A percentile compares a stretch with the other conserved stretches of the same genome.
Evolutionary conservation across 2,797 vertebrate genomes (phyloP).

Genomic region (Botia almorhae): DNA sequence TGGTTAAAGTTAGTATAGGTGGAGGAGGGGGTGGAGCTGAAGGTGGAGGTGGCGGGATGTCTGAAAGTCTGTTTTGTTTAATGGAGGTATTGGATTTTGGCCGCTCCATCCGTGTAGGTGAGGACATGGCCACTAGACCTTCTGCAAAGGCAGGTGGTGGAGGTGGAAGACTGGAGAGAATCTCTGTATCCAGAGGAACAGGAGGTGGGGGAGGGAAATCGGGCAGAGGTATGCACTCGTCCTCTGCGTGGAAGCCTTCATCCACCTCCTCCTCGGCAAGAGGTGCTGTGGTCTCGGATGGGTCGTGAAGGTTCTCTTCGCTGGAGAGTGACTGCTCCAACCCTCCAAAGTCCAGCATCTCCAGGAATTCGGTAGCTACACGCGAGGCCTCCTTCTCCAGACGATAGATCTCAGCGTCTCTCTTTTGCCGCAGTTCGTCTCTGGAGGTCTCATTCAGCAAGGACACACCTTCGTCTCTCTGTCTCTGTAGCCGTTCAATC

Average conservation of each 20-base stretch:
- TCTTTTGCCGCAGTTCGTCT: slow-evolving; percentile 78
- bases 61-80: slow-evolving; percentile 47
- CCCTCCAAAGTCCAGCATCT: slow-evolving; percentile 87
- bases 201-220: slow-evolving; percentile 67
- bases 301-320: slow-evolving; percentile 85
- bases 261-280: slow-evolving; percentile 84
- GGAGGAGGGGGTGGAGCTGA: slow-evolving; percentile 27
- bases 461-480: slow-evolving; percentile 86
- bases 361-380: slow-evolving; percentile 89
- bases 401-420: slow-evolving; percentile 87
- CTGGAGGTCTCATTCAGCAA: slow-evolving; percentile 74
- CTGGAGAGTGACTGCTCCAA: slow-evolving; percentile 83
- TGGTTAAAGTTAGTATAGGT: background rate
- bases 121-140: slow-evolving; percentile 55
- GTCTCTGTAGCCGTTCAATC: slow-evolving; percentile 88
- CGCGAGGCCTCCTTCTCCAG: slow-evolving; percentile 90
- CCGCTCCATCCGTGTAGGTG: slow-evolving; percentile 36
- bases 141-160: slow-evolving; percentile 78
- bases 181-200: slow-evolving; percentile 70
- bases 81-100: slow-evolving; percentile 34
- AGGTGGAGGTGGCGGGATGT: slow-evolving; percentile 48
- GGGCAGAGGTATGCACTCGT: slow-evolving; percentile 76
- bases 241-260: slow-evolving; percentile 84
- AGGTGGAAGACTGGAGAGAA: slow-evolving; percentile 75
- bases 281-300: slow-evolving; percentile 79